Base-by-base conservation (phyloP, 2,113 vertebrate genomes). In the Albula glossodonta region DNA sequence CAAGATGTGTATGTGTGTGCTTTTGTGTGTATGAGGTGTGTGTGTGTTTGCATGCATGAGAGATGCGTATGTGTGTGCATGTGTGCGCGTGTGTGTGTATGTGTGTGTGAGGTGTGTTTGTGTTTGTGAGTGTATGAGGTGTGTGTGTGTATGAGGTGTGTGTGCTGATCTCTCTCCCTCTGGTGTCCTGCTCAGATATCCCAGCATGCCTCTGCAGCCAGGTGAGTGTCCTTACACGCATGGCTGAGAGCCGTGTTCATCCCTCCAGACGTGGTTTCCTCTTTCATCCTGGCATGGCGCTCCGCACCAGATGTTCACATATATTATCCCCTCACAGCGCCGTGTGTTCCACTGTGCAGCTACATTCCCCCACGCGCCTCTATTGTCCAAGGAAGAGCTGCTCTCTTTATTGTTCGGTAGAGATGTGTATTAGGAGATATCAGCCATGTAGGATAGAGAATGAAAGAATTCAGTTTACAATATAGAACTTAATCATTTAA, bases 281-380 rank as follows among this genome's bases (percentile, higher is more conserved):
- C 81, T 78, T 78, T 82, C 70, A 83, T 83, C 85, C 81, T 83
- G 85, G 70, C 85, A 78, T 51, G 9, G 63, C 12, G 17, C 51
- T 49, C 66, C 15, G 31, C 22, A n/a, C 81, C 85, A 86, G 85
- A 86, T 86, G 85, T 86, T 83, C 85, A 83, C 85, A 86, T 86
- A 86, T 50, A 86, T 86, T 83, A 86, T 83, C 80, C 50, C 60
- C 81, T 86, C 78, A 70, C 80, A 48, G 85, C 17, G 31, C 80
- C 85, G 41, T 78, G 85, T 78, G 80, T 15, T 25, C 50, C 19
- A 70, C n/a, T 52, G 85, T 79, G 70, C 11, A 56, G n/a, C 41
- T 50, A 77, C 51, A 13, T 57, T 9, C 19, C 25, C n/a, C 31
- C 25, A 41, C 60, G 2, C 9, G 78, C 84, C 22, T 12, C 80